A percentile compares a stretch with the other conserved stretches of the same genome.
These are phyloP conservation scores for Anagrus nilaparvatae DNA, from an alignment of 1,140 invertebrate genomes.

Conservation along the genomic window DNA sequence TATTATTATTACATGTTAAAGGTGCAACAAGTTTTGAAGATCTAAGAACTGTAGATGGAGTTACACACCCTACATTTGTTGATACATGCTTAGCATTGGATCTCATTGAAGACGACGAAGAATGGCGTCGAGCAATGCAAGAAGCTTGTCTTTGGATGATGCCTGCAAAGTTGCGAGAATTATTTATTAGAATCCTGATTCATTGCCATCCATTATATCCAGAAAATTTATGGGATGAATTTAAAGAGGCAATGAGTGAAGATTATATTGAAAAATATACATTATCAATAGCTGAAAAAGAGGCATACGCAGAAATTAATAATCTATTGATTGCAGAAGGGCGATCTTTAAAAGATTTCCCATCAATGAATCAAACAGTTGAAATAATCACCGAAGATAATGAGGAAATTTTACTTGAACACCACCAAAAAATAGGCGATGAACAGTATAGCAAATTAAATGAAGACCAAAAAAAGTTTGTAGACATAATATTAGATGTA, in stretches of 20 bases:
- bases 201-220: slow-evolving; percentile 6
- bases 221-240: slow-evolving; percentile 3
- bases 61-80: neutral
- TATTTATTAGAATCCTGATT: slow-evolving; percentile 9
- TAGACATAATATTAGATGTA: neutral
- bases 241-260: slow-evolving; percentile 1
- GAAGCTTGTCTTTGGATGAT: slow-evolving; percentile 8
- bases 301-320: slow-evolving; percentile 6
- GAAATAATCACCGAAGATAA: neutral
- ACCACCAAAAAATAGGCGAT: neutral
- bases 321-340: neutral
- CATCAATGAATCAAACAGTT: neutral
- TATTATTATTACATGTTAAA: slow-evolving; percentile 12
- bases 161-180: neutral
- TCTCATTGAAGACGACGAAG: slow-evolving; percentile 4
- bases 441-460: slow-evolving; percentile 7
- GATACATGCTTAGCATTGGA: neutral
- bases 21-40: slow-evolving; percentile 4
- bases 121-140: slow-evolving; percentile 2
- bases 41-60: slow-evolving; percentile 5
- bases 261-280: slow-evolving; percentile 9
- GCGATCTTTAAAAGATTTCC: neutral
- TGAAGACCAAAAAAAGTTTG: slow-evolving; percentile 4
- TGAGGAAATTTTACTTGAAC: neutral
- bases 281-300: too few relatives aligned